phyloP scores from a whole-genome alignment of 2,888 invertebrate genomes.

The Rugalucina vietnamica region DNA sequence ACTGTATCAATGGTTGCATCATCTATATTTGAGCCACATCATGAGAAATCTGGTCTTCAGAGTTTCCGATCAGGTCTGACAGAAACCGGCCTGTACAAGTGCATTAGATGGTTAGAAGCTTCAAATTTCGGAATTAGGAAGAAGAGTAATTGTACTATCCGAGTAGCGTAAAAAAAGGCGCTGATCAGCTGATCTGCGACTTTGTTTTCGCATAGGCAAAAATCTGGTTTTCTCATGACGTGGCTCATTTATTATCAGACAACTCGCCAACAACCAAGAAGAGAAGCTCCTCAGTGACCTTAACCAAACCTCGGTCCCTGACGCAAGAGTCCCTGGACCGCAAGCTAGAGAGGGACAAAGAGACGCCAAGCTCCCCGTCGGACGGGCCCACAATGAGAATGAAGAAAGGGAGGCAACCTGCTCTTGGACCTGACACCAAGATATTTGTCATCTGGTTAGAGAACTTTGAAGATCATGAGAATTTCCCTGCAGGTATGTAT shows the following conservation, averaged over 20 bases:
- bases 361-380: constrained; percentile 74
- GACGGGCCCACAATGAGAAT: constrained; percentile 66
- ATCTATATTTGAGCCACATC: no score
- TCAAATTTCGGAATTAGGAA: no score
- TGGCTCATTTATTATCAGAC: constrained; percentile 45
- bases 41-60: no score
- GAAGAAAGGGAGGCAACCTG: constrained; percentile 72
- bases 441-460: constrained; percentile 96
- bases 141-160: no score
- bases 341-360: constrained; percentile 63
- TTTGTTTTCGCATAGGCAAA: no score
- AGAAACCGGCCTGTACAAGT: no score
- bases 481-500: constrained; percentile 92
- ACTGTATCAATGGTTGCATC: no score
- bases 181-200: no score
- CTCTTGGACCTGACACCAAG: constrained; percentile 81
- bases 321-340: constrained; percentile 78
- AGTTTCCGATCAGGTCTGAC: no score
- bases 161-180: no score
- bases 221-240: no score
- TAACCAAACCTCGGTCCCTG: constrained; percentile 78
- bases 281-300: constrained; percentile 51
- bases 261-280: constrained; percentile 66
- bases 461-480: constrained; percentile 95
- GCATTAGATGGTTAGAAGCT: no score